Evolutionary conservation across 30 jellyfish, hydroid and myxozoan genomes (phyloP).

Genomic region (Sanderia malayensis): DNA sequence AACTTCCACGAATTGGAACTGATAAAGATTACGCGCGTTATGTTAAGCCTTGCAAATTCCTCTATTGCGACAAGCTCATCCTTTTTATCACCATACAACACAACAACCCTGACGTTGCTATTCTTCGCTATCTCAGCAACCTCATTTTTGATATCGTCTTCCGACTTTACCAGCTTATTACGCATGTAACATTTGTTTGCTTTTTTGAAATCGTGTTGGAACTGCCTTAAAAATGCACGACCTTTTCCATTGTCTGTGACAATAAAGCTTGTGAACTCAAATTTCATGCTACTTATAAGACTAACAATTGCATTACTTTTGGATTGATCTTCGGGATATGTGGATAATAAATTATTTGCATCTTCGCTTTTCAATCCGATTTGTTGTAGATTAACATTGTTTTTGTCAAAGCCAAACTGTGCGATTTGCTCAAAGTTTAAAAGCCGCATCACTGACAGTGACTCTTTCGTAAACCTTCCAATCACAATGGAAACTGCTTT

Average conservation of each 20-base stretch:
- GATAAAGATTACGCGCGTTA: constrained; percentile 49
- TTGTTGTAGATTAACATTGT: constrained; percentile 46
- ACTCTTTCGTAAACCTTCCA: constrained; percentile 44
- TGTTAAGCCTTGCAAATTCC: constrained; percentile 39
- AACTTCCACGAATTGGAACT: constrained; percentile 71
- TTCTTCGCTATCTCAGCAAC: constrained; percentile 41
- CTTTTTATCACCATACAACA: constrained; percentile 43
- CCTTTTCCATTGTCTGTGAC: constrained; percentile 72
- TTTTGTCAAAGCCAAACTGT: constrained; percentile 71
- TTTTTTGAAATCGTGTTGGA: constrained; percentile 12
- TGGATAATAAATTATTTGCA: constrained; percentile 36
- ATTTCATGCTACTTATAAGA: constrained; percentile 25
- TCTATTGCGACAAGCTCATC: constrained; percentile 40
- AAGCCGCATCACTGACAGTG: constrained; percentile 45
- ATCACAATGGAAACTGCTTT: constrained; percentile 76
- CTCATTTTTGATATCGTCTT: constrained; percentile 24
- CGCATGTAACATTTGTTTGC: constrained; percentile 23
- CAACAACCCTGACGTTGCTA: constrained; percentile 52
- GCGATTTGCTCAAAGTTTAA: constrained; percentile 69
- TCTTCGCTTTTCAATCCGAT: constrained; percentile 42
- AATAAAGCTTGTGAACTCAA: constrained; percentile 66
- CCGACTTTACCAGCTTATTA: constrained; percentile 8
- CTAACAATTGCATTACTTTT: constrained; percentile 60
- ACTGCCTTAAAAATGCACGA: constrained; percentile 28
- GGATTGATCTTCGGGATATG: constrained; percentile 74